Evolutionary conservation across 1,140 invertebrate species (phyloP).

Genomic region (Aphis craccivora): DNA sequence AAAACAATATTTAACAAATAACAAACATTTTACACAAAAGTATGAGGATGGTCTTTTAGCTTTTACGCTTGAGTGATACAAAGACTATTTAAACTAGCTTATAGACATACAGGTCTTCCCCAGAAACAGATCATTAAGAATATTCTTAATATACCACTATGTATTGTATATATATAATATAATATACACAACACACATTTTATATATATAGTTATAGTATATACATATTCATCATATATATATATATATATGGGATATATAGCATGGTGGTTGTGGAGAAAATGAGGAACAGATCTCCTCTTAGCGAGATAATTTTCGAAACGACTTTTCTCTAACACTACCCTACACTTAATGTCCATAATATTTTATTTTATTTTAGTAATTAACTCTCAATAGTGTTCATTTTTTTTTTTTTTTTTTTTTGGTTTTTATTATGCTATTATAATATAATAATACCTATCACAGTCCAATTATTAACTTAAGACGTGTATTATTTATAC

Average conservation of each 20-base stretch:
- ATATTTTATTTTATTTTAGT: not conserved
- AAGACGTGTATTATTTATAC: not conserved
- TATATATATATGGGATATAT: not conserved
- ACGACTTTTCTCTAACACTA: not conserved
- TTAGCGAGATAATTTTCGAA: not conserved
- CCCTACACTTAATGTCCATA: not conserved
- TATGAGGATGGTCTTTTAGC: constrained; percentile 56
- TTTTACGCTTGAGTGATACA: not conserved
- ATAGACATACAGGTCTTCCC: not conserved
- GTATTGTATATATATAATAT: not conserved
- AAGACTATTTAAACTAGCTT: not conserved
- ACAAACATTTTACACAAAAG: constrained; percentile 5
- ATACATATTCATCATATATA: not conserved
- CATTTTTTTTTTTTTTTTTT: not conserved
- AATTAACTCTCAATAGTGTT: not conserved
- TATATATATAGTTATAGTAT: not conserved
- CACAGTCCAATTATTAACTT: not conserved
- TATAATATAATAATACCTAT: not conserved
- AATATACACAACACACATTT: not conserved
- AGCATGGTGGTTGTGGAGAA: not conserved
- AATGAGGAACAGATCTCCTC: not conserved
- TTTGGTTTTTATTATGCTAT: not conserved
- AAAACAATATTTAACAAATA: not conserved
- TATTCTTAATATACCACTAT: not conserved
- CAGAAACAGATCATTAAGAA: not conserved